Percentiles rank a stretch among this genome's conserved stretches.
Evolutionary conservation across 1,140 invertebrate genomes (phyloP).

Genomic region (Drosophila ficusphila): DNA sequence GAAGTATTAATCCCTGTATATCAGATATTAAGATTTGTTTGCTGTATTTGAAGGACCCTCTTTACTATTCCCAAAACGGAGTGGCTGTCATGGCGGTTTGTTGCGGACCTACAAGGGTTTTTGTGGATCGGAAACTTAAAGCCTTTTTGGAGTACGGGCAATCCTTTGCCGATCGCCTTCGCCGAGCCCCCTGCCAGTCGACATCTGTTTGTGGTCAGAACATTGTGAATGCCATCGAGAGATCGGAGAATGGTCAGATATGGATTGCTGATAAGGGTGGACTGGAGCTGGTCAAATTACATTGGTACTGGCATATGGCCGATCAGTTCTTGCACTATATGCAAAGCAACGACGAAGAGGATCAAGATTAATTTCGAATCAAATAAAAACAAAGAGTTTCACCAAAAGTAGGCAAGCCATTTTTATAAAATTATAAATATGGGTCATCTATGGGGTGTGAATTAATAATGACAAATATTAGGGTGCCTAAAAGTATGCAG

Average conservation of each 20-base stretch:
- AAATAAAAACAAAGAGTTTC: conserved; percentile 15
- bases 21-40: not conserved
- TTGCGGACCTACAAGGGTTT: conserved; percentile 71
- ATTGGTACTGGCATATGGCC: conserved; percentile 79
- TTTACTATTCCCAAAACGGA: conserved; percentile 73
- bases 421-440: conserved; percentile 1
- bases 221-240: conserved; percentile 74
- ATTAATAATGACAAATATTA: conserved; percentile 22
- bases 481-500: conserved; percentile 61
- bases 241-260: conserved; percentile 69
- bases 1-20: no score
- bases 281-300: conserved; percentile 65
- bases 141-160: conserved; percentile 74
- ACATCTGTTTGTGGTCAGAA: conserved; percentile 64
- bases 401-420: conserved; percentile 46
- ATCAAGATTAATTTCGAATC: conserved; percentile 17
- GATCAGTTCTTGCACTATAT: conserved; percentile 68
- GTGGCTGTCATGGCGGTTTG: conserved; percentile 77
- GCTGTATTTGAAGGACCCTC: conserved; percentile 45
- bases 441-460: conserved; percentile 18
- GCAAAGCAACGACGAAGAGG: conserved; percentile 50
- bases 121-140: conserved; percentile 56
- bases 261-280: conserved; percentile 77
- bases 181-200: conserved; percentile 69
- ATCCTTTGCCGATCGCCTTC: conserved; percentile 70